phyloP scores from a whole-genome alignment of 2,888 invertebrate species.

The Mongoloraphidia duomilia region DNA sequence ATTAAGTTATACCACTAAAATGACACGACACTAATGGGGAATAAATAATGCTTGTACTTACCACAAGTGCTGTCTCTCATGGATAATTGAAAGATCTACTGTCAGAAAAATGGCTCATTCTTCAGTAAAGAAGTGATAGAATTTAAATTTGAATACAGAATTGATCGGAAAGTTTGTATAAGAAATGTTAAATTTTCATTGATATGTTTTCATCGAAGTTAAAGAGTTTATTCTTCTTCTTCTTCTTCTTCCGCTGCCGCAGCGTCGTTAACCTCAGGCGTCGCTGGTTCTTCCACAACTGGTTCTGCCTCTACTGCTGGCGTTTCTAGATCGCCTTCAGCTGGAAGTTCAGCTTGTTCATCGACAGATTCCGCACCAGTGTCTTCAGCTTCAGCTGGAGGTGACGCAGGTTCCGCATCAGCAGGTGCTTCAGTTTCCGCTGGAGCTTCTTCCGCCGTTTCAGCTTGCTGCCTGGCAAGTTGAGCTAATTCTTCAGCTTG shows the following conservation, averaged over 20 bases:
- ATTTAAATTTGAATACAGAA: too few relatives aligned
- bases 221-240: constrained; percentile 4
- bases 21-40: too few relatives aligned
- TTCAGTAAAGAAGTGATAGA: too few relatives aligned
- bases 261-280: constrained; percentile 23
- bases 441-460: constrained; percentile 39
- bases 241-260: constrained; percentile 10
- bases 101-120: too few relatives aligned
- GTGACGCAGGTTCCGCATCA: constrained; percentile 19
- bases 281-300: constrained; percentile 35
- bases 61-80: too few relatives aligned
- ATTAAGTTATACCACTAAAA: too few relatives aligned
- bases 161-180: too few relatives aligned
- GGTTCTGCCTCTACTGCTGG: constrained; percentile 30
- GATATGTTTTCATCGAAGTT: too few relatives aligned
- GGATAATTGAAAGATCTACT: too few relatives aligned
- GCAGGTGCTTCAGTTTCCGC: constrained; percentile 23
- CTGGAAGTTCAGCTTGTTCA: constrained; percentile 9
- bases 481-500: constrained; percentile 36
- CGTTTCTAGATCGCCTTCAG: constrained; percentile 8
- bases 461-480: constrained; percentile 42
- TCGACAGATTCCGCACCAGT: constrained; percentile 9
- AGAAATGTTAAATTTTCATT: too few relatives aligned
- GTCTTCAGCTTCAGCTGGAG: constrained; percentile 10
- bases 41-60: too few relatives aligned